Percentiles rank a stretch among this genome's conserved stretches.
These are phyloP conservation scores for Aphaenogaster floridana DNA, from an alignment of 1,140 invertebrate genomes.

Conservation along the genomic window DNA sequence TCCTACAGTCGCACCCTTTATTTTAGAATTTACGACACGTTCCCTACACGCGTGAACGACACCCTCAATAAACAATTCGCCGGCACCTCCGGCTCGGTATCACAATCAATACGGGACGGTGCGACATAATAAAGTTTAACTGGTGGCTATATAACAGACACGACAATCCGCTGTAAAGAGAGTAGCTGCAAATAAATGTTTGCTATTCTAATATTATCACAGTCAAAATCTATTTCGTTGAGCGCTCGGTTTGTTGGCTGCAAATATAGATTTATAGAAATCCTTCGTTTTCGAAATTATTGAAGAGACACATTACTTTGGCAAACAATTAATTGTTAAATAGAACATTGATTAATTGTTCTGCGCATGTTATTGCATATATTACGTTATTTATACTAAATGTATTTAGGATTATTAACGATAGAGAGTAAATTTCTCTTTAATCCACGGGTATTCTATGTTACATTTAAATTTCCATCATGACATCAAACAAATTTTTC, in stretches of 20 bases:
- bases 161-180: conserved; percentile 38
- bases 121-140: conserved; percentile 32
- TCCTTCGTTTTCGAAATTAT: conserved; percentile 17
- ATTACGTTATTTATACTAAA: conserved; percentile 5
- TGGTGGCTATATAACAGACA: conserved; percentile 11
- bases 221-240: conserved; percentile 12
- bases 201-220: conserved; percentile 35
- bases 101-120: background rate
- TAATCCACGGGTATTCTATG: background rate
- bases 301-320: background rate
- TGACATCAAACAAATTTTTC: conserved; percentile 5
- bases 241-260: conserved; percentile 11
- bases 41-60: conserved; percentile 38
- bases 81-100: background rate
- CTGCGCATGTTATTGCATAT: background rate
- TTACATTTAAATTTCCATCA: conserved; percentile 4
- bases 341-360: background rate
- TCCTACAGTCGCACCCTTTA: conserved; percentile 60
- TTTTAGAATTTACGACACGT: conserved; percentile 29
- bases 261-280: conserved; percentile 23
- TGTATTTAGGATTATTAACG: background rate
- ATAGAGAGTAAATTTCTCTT: background rate
- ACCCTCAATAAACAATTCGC: conserved; percentile 25
- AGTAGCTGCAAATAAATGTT: conserved; percentile 54
- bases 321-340: conserved; percentile 26